These are phyloP conservation scores for Lytechinus pictus DNA, from an alignment of 35 echinoderm and acorn worm species.

Conservation along the genomic window DNA sequence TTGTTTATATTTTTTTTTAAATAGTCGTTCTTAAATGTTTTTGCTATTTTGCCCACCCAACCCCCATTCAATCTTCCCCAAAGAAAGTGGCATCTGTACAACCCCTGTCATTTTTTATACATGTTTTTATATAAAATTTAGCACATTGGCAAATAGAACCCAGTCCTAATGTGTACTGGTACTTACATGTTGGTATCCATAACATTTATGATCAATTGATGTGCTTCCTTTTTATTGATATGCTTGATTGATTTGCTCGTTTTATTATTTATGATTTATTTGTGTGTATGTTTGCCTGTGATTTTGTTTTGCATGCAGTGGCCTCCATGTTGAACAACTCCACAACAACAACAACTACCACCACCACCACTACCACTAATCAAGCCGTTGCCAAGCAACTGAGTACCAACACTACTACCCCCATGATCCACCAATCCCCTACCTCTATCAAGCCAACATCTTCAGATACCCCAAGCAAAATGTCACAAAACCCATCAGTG, in stretches of 20 bases:
- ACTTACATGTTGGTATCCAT: no score
- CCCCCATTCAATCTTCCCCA: no score
- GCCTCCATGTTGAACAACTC: constrained; percentile 37
- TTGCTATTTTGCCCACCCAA: no score
- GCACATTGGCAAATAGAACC: no score
- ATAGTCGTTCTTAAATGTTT: no score
- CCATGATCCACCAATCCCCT: background rate
- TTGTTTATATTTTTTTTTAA: no score
- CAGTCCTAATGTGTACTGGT: no score
- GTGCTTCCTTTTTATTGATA: background rate
- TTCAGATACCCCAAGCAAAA: background rate
- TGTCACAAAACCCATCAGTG: background rate
- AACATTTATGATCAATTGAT: no score
- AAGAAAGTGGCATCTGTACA: no score
- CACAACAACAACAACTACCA: background rate
- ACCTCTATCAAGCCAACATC: background rate
- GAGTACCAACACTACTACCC: no score
- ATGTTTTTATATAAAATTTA: no score
- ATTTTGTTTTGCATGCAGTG: constrained; percentile 42
- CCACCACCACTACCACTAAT: background rate
- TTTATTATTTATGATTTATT: background rate
- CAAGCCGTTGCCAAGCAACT: constrained; percentile 8
- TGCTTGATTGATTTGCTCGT: background rate
- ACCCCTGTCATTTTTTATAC: no score
- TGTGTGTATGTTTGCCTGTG: background rate